Conservation (phyloP, 2,797 vertebrate species). For the Hoplostethus atlanticus region DNA sequence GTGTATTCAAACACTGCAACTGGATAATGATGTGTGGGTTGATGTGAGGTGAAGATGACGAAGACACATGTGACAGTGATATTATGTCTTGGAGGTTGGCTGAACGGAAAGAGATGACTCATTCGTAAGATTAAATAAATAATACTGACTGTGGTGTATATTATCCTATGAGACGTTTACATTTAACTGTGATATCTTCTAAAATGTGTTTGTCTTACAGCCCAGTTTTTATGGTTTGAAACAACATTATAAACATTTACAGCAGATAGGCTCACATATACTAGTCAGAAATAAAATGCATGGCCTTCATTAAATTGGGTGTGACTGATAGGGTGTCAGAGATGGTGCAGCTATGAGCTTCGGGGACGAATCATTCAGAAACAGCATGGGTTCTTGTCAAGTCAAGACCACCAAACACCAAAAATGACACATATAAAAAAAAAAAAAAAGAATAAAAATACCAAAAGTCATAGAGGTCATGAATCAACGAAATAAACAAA, state of each 20-base stretch:
- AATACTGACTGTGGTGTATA: neutral
- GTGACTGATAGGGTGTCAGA: neutral
- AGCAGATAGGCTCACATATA: neutral
- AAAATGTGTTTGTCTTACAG: too few relatives aligned
- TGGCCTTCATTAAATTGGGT: neutral
- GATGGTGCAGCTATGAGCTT: neutral
- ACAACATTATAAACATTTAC: neutral
- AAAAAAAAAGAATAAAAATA: too few relatives aligned
- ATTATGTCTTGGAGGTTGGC: conserved; percentile 15
- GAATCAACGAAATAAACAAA: too few relatives aligned
- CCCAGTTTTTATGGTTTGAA: neutral
- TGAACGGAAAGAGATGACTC: conserved; percentile 28
- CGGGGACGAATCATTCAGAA: neutral
- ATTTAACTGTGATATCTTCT: neutral
- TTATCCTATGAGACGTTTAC: neutral
- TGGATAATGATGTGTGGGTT: conserved; percentile 31
- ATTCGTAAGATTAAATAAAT: conserved; percentile 24
- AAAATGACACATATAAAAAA: too few relatives aligned
- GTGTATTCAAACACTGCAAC: conserved; percentile 23
- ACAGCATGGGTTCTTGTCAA: too few relatives aligned
- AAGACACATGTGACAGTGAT: conserved; percentile 27
- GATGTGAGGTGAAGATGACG: conserved; percentile 34
- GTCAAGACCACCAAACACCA: too few relatives aligned
- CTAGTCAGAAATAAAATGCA: neutral
- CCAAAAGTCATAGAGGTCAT: too few relatives aligned